A percentile compares a stretch with the other conserved stretches of the same genome.
phyloP scores from a whole-genome alignment of 2,113 vertebrate species.

The Calyptomena viridis region DNA sequence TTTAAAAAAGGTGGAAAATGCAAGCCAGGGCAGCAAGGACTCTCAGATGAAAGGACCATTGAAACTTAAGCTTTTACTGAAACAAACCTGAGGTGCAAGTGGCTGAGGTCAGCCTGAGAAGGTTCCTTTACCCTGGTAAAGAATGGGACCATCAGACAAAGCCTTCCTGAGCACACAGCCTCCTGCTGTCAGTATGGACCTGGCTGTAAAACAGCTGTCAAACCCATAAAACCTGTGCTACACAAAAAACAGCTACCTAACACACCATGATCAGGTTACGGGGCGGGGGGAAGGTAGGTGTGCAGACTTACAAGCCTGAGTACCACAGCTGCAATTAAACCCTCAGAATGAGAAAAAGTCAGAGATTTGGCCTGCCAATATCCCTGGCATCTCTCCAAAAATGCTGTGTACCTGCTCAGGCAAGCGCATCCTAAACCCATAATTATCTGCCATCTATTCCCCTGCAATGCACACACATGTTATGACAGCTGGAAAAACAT shows the following conservation, averaged over 20 bases:
- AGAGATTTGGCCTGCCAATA: neutral
- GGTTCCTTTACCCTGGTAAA: neutral
- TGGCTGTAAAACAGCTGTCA: neutral
- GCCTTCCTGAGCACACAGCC: neutral
- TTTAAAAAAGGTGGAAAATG: neutral
- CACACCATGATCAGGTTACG: rapidly evolving
- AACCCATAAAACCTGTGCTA: neutral
- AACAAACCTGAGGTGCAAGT: neutral
- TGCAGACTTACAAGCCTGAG: neutral
- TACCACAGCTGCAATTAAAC: neutral
- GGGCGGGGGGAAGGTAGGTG: neutral
- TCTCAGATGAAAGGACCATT: neutral
- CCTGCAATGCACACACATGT: neutral
- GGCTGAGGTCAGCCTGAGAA: neutral
- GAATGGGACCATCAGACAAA: neutral
- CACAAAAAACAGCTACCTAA: neutral
- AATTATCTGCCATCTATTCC: constrained; percentile 32
- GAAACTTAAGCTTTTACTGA: neutral
- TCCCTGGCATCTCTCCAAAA: constrained; percentile 13
- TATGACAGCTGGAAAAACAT: neutral
- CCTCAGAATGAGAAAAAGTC: neutral
- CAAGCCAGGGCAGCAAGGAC: neutral
- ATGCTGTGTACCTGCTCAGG: neutral
- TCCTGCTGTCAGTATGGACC: neutral
- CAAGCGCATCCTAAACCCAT: neutral